Base-by-base conservation (phyloP, 2,888 invertebrate genomes). In the Myopa tessellatipennis region DNA sequence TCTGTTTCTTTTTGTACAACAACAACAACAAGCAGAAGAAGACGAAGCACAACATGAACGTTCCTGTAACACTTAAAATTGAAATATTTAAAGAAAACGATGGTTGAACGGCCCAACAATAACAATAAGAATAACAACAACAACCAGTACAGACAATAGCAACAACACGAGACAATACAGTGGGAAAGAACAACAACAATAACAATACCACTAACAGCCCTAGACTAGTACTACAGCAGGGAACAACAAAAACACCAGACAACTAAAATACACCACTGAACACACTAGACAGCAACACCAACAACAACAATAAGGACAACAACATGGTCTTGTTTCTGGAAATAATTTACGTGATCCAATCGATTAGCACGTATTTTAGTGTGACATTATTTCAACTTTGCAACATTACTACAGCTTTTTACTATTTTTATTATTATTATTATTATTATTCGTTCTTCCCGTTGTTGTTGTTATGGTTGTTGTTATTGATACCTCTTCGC, bases 301-400 rank as follows among this genome's bases (percentile, higher is more conserved):
- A 16, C 68, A 12, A 50, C 40, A 40, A 12, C 60, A 52, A 52
- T 45, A 60, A 67, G 71, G 65, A 36, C 74, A 55, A 58, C 3
- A 45, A 45, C 45, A 45, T 80, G 76, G 72, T 78, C 81, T 81
- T 68, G 68, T 71, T 78, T 80, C 76, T 77, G 77, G 79, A 79
- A 79, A 77, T 76, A 80, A 80, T 79, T 82, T 82, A 82, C 82
- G 82, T 82, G 82, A 82, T 80, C 73, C 79, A 80, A 79, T 79
- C 80, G 82, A 82, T 82, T 81, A 82, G 80, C 82, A 82, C 82
- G 82, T 81, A 70, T 75, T 61, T 74, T 75, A 75, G 75, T 75
- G 69, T 75, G 75, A 75, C 75, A 75, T 75, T 75, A 70, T 70
- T 70, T 70, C 50, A n/a, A 18, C 16, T 34, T n/a, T 26, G 77